These are phyloP conservation scores for Scytalopus superciliaris DNA, from an alignment of 2,113 vertebrate genomes.

Conservation along the genomic window DNA sequence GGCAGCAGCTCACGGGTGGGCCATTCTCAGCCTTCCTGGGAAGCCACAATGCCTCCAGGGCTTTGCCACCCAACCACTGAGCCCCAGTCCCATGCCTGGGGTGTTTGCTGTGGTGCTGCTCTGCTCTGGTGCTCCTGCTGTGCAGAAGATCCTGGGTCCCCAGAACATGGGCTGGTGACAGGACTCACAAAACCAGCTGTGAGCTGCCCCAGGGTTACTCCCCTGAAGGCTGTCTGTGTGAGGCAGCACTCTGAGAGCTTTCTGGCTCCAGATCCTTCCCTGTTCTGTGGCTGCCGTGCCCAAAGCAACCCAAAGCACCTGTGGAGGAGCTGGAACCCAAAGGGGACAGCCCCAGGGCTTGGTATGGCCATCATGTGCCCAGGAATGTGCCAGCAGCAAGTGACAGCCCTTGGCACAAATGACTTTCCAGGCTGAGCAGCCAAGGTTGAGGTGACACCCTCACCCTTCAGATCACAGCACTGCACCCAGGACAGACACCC, in stretches of 20 bases:
- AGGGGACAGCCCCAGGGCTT: neutral
- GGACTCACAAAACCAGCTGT: neutral
- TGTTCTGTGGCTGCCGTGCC: neutral
- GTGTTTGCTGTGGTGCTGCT: neutral
- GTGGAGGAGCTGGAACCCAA: neutral
- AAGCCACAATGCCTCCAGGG: neutral
- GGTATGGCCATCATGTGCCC: fast-evolving
- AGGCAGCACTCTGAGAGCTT: neutral
- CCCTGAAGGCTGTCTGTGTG: neutral
- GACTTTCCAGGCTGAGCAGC: neutral
- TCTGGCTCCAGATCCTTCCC: neutral
- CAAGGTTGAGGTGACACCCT: neutral
- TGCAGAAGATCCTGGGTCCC: neutral
- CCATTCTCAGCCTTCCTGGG: neutral
- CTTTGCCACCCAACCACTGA: neutral
- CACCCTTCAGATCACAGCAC: fast-evolving
- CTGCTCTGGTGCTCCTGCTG: neutral
- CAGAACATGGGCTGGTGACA: neutral
- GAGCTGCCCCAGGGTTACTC: neutral
- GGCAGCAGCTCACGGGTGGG: neutral
- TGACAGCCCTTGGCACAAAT: neutral
- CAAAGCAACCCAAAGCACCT: neutral
- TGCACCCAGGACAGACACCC: neutral
- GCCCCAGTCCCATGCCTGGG: neutral
- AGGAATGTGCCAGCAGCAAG: neutral